Percentiles rank a stretch among this genome's conserved stretches.
phyloP scores from a whole-genome alignment of 2,797 vertebrate species.

The Girardinus metallicus region DNA sequence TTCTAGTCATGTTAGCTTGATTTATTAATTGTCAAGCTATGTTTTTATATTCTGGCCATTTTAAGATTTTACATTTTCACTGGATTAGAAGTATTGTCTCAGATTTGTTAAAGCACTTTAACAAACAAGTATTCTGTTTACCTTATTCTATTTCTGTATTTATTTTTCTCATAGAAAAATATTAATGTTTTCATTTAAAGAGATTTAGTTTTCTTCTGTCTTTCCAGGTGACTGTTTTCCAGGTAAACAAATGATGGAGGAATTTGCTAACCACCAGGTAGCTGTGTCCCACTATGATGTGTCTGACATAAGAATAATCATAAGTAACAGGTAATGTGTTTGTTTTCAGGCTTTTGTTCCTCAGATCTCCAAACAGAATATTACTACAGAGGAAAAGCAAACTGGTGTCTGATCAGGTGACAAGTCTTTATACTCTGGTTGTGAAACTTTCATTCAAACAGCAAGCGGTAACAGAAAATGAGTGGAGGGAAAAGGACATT shows the following conservation, averaged over 20 bases:
- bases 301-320: neutral
- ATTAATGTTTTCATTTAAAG: neutral
- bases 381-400: slow-evolving; percentile 5
- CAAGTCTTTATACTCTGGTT: neutral
- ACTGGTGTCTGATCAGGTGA: slow-evolving; percentile 12
- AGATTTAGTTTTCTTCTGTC: neutral
- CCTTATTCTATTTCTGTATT: neutral
- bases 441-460: neutral
- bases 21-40: neutral
- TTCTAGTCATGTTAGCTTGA: neutral
- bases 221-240: slow-evolving; percentile 65
- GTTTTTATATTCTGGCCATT: neutral
- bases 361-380: neutral
- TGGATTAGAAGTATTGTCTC: neutral
- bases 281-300: neutral
- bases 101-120: neutral
- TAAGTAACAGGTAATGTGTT: neutral
- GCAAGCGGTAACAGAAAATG: neutral
- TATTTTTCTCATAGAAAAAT: neutral
- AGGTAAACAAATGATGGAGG: slow-evolving; percentile 54
- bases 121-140: neutral
- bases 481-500: neutral
- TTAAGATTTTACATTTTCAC: neutral
- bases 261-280: slow-evolving; percentile 11
- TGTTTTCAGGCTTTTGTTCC: slow-evolving; percentile 15